Percentiles rank a stretch among this genome's conserved stretches.
These are phyloP conservation scores for Xenotilapia flavipinnis DNA, from an alignment of 2,113 vertebrate genomes.

Conservation along the genomic window DNA sequence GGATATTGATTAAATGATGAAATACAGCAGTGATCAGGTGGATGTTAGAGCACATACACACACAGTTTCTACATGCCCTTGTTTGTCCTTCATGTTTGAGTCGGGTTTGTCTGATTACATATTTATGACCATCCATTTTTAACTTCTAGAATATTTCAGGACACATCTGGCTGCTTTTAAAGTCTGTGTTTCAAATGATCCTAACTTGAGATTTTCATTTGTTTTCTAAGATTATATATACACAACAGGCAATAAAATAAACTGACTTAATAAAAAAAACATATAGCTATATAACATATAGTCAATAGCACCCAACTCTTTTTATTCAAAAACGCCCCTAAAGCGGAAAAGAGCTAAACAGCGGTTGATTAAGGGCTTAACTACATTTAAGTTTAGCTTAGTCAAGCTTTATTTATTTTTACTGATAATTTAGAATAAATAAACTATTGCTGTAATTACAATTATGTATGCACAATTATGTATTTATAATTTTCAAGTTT, in stretches of 20 bases:
- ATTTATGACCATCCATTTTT: not conserved
- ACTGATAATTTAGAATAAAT: not conserved
- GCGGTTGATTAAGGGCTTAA: not conserved
- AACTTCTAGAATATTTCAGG: not conserved
- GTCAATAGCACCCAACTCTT: not conserved
- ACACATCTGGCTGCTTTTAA: not conserved
- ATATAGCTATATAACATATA: no score
- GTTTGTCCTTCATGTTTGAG: not conserved
- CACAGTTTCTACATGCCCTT: not conserved
- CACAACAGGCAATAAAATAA: not conserved
- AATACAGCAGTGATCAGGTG: slow-evolving; percentile 13
- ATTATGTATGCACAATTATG: not conserved
- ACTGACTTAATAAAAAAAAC: not conserved
- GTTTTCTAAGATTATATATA: not conserved
- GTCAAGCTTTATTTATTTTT: not conserved
- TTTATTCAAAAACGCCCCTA: not conserved
- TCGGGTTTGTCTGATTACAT: not conserved
- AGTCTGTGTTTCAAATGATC: not conserved
- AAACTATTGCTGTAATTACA: not conserved
- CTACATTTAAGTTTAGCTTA: not conserved
- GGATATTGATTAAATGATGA: slow-evolving; percentile 36
- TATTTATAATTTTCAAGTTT: not conserved
- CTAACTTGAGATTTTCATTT: not conserved
- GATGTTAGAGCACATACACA: not conserved
- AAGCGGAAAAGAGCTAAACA: not conserved